Base-by-base conservation (phyloP, 2,113 vertebrate genomes). In the Leptobrachium leishanense region DNA sequence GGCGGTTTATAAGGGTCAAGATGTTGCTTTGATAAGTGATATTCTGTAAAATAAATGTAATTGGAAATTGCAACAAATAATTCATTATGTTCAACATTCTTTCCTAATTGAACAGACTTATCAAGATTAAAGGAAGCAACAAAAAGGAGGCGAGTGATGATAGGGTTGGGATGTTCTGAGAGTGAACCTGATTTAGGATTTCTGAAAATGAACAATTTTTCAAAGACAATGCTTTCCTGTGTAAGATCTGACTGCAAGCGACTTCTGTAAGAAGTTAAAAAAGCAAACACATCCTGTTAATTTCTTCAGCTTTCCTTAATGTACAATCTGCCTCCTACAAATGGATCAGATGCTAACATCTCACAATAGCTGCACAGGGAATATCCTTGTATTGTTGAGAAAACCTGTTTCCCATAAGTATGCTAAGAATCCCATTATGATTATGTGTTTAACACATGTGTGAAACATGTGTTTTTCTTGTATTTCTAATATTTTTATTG, bases 331-430 rank as follows among this genome's bases (percentile, higher is more conserved):
- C 20, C 20, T 13, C 40, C 12, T 15, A 57, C 46, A 68, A 43
- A 20, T 43, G 44, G 54, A 9, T 62, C 8, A 46, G n/a, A 31
- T 6, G 31, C 12, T 20, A 46, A 12, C 2, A 10, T 44, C 2
- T 43, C 43, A 67, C 62, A 81, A 74, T 74, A 40, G 43, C 78
- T 59, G 67, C 68, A 68, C 72, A 81, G 78, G 78, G 78, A 74
- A 74, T 81, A 81, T 81, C 72, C 72, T 74, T 50, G 64, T 50
- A 74, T 81, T 81, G 78, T 81, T 43, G 43, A 31, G 20, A 42
- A 67, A 6, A 6, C 12, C 53, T 57, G 13, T 62, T 81, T 68
- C 43, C 54, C 31, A 1, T 59, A 4, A 64, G 12, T n/a, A 11
- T 62, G 31, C 43, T 55, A 68, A 68, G 65, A 54, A 77, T 59